phyloP scores from a whole-genome alignment of 2,797 vertebrate species.

The Anabacerthia variegaticeps region DNA sequence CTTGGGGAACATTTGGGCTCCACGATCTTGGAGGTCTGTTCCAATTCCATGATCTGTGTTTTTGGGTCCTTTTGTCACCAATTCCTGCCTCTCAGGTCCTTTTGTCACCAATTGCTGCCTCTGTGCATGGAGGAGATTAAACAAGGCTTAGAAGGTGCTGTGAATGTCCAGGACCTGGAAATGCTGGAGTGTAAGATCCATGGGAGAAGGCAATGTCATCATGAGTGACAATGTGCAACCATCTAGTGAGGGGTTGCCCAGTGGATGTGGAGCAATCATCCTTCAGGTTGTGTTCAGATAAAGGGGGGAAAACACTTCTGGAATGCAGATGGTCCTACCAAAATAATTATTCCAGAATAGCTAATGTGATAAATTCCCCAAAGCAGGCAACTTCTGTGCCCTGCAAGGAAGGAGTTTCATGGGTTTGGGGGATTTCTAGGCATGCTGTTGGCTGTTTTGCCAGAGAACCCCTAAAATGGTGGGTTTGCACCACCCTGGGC shows the following conservation, averaged over 20 bases:
- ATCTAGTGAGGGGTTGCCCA: background rate
- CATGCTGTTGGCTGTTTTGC: background rate
- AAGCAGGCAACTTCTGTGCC: background rate
- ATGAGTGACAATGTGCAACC: background rate
- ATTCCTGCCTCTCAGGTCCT: background rate
- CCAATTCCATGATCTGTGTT: background rate
- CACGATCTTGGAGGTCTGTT: background rate
- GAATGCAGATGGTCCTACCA: background rate
- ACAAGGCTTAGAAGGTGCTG: background rate
- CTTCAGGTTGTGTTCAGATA: background rate
- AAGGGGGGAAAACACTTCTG: background rate
- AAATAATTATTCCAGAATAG: background rate
- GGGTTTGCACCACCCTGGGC: background rate
- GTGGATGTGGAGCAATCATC: background rate
- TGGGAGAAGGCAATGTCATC: background rate
- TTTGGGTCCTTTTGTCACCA: background rate
- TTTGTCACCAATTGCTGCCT: background rate
- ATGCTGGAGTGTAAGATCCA: background rate
- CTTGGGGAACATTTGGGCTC: background rate
- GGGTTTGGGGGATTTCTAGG: background rate
- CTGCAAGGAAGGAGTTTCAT: background rate
- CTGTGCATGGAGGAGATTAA: background rate
- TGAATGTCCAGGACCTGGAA: conserved; percentile 20
- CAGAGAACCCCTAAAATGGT: background rate
- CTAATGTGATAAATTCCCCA: background rate